Evolutionary conservation across 2,113 vertebrate species (phyloP).

Genomic region (Geococcyx californianus): DNA sequence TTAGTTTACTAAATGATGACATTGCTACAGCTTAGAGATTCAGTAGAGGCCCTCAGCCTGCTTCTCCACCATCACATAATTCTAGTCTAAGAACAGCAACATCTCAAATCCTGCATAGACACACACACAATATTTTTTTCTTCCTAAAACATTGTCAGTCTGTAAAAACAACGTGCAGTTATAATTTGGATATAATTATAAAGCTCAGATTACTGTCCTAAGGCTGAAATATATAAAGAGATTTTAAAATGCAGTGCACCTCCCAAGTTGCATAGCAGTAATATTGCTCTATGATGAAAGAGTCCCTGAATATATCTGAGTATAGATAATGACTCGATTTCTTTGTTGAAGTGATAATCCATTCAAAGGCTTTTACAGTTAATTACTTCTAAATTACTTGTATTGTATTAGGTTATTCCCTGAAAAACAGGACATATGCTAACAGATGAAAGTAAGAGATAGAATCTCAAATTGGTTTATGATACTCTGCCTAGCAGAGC

Average conservation of each 20-base stretch:
- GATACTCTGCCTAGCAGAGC: background rate
- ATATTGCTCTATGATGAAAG: background rate
- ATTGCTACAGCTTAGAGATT: background rate
- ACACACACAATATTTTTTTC: rapidly evolving
- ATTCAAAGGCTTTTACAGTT: conserved; percentile 18
- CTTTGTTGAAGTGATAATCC: conserved; percentile 15
- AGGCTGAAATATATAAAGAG: background rate
- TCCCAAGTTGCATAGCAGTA: background rate
- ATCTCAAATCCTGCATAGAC: background rate
- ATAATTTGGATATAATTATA: background rate
- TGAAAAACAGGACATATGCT: conserved; percentile 10
- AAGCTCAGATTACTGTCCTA: background rate
- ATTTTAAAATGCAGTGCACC: background rate
- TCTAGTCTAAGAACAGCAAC: background rate
- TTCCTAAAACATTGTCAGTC: background rate
- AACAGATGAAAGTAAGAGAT: background rate
- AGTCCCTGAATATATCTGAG: background rate
- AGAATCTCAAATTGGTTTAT: background rate
- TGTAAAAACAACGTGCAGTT: background rate
- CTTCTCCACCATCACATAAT: background rate
- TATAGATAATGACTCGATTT: background rate
- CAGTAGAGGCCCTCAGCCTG: background rate
- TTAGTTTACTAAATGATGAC: background rate
- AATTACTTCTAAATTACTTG: conserved; percentile 14
- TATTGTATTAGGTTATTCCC: conserved; percentile 8